Percentiles rank a stretch among this genome's conserved stretches.
These are phyloP conservation scores for Dasypus novemcinctus DNA, from an alignment of 2,113 vertebrate genomes.

Conservation along the genomic window DNA sequence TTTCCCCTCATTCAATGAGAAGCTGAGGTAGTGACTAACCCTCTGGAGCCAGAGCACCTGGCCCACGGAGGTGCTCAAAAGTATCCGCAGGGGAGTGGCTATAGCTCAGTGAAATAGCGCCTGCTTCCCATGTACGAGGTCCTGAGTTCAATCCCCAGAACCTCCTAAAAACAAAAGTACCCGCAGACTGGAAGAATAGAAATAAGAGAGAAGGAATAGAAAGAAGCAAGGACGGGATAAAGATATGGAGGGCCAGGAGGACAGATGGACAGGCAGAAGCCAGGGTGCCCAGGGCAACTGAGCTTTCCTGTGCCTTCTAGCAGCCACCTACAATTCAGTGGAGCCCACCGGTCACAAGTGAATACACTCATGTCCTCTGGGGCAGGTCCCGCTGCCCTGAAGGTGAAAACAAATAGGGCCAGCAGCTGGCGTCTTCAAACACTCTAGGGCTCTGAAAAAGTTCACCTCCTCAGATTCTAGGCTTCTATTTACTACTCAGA, in stretches of 20 bases:
- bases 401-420: neutral
- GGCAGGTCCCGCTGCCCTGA: neutral
- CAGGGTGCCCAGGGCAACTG: neutral
- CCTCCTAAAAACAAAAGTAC: too few species aligned
- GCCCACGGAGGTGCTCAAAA: neutral
- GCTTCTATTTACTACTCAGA: neutral
- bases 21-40: neutral
- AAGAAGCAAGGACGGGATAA: neutral
- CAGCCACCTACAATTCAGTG: neutral
- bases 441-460: neutral
- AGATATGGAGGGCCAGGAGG: neutral
- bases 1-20: constrained; percentile 18
- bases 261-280: neutral
- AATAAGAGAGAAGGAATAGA: neutral
- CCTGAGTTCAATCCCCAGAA: too few species aligned
- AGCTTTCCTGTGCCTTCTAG: neutral
- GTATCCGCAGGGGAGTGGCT: too few species aligned
- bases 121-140: too few species aligned
- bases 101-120: too few species aligned
- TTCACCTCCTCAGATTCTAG: neutral
- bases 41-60: neutral
- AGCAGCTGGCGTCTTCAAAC: neutral
- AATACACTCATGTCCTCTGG: neutral
- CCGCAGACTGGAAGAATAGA: neutral
- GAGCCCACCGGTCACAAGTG: neutral